Conservation (phyloP, 2,113 vertebrate genomes). For the Protobothrops mucrosquamatus region DNA sequence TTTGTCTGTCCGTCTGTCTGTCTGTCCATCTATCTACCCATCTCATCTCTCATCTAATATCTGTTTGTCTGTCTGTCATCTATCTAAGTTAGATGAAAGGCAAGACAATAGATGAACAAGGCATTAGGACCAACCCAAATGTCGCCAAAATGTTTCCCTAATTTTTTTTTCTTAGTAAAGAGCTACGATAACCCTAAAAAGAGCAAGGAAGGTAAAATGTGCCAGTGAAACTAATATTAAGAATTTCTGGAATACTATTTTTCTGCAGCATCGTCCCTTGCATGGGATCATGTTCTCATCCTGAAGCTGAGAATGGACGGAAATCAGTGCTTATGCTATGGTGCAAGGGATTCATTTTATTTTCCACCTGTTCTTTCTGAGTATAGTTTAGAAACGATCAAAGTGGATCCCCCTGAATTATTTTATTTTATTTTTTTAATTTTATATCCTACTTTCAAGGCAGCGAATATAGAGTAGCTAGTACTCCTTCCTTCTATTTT, state of each 20-base stretch:
- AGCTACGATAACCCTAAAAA: neutral
- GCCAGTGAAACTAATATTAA: neutral
- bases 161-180: neutral
- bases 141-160: neutral
- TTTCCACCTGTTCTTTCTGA: too few relatives aligned
- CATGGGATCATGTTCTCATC: neutral
- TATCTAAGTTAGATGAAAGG: neutral
- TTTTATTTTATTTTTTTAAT: neutral
- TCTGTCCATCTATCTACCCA: too few relatives aligned
- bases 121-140: neutral
- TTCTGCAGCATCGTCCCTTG: neutral
- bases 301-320: neutral
- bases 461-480: neutral
- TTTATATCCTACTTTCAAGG: neutral
- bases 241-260: neutral
- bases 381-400: neutral
- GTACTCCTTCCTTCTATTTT: neutral
- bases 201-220: neutral
- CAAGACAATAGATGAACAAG: neutral
- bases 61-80: too few relatives aligned
- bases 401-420: neutral
- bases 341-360: neutral
- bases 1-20: fast-evolving
- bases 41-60: neutral
- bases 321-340: neutral